Evolutionary conservation across 2,113 vertebrate species (phyloP), one percentile per base, ranked within the genome.

Genomic region (Clarias batrachus): DNA sequence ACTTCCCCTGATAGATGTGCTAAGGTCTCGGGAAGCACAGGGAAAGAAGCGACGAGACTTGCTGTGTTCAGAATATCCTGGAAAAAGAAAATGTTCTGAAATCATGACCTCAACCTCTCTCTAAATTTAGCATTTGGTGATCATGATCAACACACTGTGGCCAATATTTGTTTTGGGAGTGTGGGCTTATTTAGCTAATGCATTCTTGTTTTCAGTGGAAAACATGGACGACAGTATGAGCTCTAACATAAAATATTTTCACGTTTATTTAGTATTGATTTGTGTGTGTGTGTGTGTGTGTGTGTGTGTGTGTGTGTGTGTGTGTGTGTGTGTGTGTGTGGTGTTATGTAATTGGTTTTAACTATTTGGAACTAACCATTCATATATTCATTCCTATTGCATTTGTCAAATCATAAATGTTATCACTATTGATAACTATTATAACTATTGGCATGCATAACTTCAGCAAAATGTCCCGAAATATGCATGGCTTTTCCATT

Each of bases 31-130:
- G 82, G 85, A 81, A 83, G 65, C 56, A 57, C 12, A n/a, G 60
- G 57, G 63, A 52, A 68, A 14, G 37, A 66, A 37, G 54, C 59
- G 14, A 48, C 81, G 70, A 76, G 66, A 71, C 73, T 25, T 77
- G 9, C 60, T 70, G 77, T 21, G 59, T 2, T 25, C 52, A 68
- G 86, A 83, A 85, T 68, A 25, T 88, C 14, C 87, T 87, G 81
- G 23, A n/a, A 66, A 19, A 71, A 19, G 23, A 33, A 52, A 66
- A 59, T 59, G 57, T 12, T 62, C 54, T 27, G 41, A 82, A 88
- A 82, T 81, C 68, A 59, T 30, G 59, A 10, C 25, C 25, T 77
- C 2, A 23, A 48, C 48, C 82, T 68, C 13, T 25, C 13, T 48
- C 56, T 88, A 81, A 73, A 81, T 85, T 81, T 74, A 74, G 33